phyloP scores from a whole-genome alignment of 2,888 invertebrate genomes.

The Protodeltote pygarga region DNA sequence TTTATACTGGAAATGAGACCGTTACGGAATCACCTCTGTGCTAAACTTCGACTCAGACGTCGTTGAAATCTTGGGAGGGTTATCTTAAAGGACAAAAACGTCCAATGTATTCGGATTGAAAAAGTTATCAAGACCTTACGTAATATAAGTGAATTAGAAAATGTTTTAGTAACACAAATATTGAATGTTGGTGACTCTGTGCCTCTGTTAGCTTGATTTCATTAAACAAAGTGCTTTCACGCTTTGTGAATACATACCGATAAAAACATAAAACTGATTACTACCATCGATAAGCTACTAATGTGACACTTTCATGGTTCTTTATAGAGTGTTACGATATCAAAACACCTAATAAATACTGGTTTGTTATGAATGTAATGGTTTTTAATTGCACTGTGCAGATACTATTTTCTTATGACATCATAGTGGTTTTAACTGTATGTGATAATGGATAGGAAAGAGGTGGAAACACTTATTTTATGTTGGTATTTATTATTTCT shows the following conservation, averaged over 20 bases:
- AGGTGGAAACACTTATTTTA: no score
- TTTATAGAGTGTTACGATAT: slow-evolving; percentile 25
- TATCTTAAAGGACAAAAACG: slow-evolving; percentile 40
- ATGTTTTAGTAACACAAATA: slow-evolving; percentile 19
- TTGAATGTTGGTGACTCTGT: slow-evolving; percentile 13
- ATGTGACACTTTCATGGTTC: slow-evolving; percentile 30
- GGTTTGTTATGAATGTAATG: background rate
- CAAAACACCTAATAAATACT: slow-evolving; percentile 12
- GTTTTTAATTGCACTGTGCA: slow-evolving; percentile 16
- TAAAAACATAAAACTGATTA: slow-evolving; percentile 27
- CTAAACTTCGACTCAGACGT: slow-evolving; percentile 31
- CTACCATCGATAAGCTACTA: slow-evolving; percentile 23
- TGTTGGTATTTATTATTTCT: no score
- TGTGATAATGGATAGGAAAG: no score
- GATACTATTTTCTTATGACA: no score
- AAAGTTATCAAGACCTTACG: slow-evolving; percentile 34
- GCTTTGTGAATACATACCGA: slow-evolving; percentile 37
- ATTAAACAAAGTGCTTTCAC: slow-evolving; percentile 38
- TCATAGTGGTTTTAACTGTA: no score
- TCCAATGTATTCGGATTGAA: slow-evolving; percentile 33
- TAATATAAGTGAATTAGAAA: slow-evolving; percentile 39
- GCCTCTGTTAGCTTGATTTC: slow-evolving; percentile 21
- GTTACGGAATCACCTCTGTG: slow-evolving; percentile 41
- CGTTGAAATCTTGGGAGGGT: slow-evolving; percentile 27
- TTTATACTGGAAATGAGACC: slow-evolving; percentile 20